Evolutionary conservation across 2,113 vertebrate genomes (phyloP).

Genomic region (Cairina moschata): DNA sequence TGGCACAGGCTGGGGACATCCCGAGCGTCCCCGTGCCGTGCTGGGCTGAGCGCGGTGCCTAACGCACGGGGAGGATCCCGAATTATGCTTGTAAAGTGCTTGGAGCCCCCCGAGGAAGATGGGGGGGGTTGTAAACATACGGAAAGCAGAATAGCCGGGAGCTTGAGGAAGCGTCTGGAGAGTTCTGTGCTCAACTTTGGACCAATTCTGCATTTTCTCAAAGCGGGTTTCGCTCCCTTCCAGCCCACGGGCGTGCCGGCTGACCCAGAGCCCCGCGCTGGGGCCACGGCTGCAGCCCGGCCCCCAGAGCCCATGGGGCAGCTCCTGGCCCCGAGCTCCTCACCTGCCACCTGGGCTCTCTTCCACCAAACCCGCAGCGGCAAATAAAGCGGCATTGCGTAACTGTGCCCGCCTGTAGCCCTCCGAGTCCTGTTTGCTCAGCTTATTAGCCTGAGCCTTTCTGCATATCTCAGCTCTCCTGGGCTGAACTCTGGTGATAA

Average conservation of each 20-base stretch:
- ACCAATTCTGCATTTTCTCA: neutral
- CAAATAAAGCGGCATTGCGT: neutral
- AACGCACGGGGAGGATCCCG: accelerated
- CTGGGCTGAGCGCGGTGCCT: accelerated
- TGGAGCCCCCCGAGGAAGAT: neutral
- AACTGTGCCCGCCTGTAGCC: neutral
- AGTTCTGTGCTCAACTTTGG: neutral
- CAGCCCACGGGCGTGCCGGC: accelerated
- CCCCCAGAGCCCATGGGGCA: neutral
- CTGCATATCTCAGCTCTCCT: constrained; percentile 12
- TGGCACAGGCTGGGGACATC: neutral
- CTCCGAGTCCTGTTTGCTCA: neutral
- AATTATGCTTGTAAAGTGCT: accelerated
- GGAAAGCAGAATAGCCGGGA: neutral
- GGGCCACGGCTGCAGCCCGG: neutral
- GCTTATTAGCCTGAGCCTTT: constrained; percentile 15
- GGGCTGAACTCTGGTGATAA: neutral
- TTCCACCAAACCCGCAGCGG: neutral
- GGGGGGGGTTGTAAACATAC: neutral
- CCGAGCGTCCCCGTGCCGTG: neutral
- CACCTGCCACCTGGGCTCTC: neutral
- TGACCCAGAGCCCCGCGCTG: accelerated
- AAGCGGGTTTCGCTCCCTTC: neutral
- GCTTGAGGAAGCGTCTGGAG: neutral
- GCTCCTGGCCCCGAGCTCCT: neutral